Base-by-base conservation (phyloP, 1,140 invertebrate species). In the Bombus confusus region DNA sequence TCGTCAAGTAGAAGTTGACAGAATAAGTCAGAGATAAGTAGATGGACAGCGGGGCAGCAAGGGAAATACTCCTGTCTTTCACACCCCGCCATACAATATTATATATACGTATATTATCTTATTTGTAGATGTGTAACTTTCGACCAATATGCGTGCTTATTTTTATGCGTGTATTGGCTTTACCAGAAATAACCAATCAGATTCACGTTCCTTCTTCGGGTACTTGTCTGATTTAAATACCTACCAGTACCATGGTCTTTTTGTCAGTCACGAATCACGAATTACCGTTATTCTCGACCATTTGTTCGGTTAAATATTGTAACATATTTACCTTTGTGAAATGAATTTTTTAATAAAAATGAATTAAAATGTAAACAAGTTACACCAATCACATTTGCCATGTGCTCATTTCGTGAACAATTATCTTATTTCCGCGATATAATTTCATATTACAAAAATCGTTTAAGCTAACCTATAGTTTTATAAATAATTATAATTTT, bases 391-490 rank as follows among this genome's bases (percentile, higher is more conserved):
- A 66, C 31, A 34, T 37, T n/a, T 59, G 43, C 39, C 64, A 34
- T 57, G 31, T 31, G 52, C 2, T 80, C n/a, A n/a, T 15, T 37
- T 84, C 22, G n/a, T 0, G 39, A 84, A n/a, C 8, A 18, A 13
- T n/a, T 34, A 1, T 31, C 1, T 18, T 57, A 12, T 86, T 86
- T 85, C 66, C 86, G 79, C 84, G 79, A 68, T 69, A 81, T 18
- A 18, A 15, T 25, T 37, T 31, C 0, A 52, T 52, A 8, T 22
- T 52, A 22, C 18, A 39, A 2, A 2, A 0, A 8, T 25, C 15
- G 12, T 39, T 66, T n/a, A 31, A 13, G 2, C 22, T 85, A 87
- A 87, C 72, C 83, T 81, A n/a, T 4, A 57, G 12, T 66, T 8
- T 62, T n/a, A n/a, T n/a, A 13, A 62, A n/a, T n/a, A 62, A 28